Conservation (phyloP, 2,888 invertebrate species). For the Perithous albicinctus region DNA sequence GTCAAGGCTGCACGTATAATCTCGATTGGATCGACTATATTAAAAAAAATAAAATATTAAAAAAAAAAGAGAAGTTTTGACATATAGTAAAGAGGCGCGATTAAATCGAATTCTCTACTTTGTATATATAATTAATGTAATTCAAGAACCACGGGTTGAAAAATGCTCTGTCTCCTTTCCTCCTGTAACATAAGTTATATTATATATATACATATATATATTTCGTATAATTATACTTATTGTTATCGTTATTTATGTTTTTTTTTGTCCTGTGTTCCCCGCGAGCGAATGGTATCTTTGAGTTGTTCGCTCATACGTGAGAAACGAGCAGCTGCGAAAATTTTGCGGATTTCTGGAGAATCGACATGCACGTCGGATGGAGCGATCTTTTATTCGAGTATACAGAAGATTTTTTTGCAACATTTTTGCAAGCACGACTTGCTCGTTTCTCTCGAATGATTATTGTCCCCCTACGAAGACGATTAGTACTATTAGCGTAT, state of each 20-base stretch:
- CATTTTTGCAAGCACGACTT: background rate
- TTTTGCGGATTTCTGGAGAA: background rate
- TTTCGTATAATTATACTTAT: conserved; percentile 79
- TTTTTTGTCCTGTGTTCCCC: conserved; percentile 61
- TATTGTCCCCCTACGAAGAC: conserved; percentile 75
- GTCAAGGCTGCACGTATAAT: background rate
- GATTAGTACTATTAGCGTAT: conserved; percentile 79
- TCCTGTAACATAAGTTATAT: conserved; percentile 38
- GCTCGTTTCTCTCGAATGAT: conserved; percentile 66
- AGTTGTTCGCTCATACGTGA: conserved; percentile 41
- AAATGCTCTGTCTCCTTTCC: conserved; percentile 29
- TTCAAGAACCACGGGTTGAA: conserved; percentile 60
- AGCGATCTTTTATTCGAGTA: background rate
- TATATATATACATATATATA: conserved; percentile 64
- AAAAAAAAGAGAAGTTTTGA: background rate
- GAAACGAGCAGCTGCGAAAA: conserved; percentile 9
- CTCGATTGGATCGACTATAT: conserved; percentile 18
- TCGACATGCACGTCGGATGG: background rate
- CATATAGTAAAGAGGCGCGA: background rate
- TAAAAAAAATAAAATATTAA: background rate
- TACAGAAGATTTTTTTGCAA: background rate
- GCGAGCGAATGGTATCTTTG: background rate
- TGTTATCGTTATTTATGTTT: conserved; percentile 83
- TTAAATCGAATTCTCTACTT: conserved; percentile 29
- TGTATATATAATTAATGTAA: conserved; percentile 61